Base-by-base conservation (phyloP, 2,797 vertebrate genomes). In the Malacoctenus gilli region DNA sequence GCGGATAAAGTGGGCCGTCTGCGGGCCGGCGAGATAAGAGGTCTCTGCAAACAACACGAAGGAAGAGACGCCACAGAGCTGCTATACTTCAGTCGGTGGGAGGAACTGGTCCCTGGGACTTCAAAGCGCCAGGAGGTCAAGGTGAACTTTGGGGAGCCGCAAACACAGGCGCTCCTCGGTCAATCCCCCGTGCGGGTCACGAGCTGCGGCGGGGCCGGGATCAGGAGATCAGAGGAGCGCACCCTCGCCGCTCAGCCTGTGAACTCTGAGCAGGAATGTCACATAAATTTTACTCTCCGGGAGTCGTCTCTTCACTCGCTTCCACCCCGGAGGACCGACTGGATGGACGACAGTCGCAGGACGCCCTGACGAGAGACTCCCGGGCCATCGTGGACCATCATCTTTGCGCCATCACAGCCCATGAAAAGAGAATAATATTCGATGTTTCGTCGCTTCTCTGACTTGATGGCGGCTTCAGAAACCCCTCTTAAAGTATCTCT, bases 91-190 rank as follows among this genome's bases (percentile, higher is more conserved):
- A 67, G 20, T n/a, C n/a, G 57, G 28, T 19, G 14, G 55, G 16
- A 63, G 14, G 46, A 61, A 73, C 14, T 35, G 9, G 72, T 55
- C 72, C 21, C n/a, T 67, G 14, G 7, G 19, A 72, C 79, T 81
- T 85, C 67, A 83, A 86, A 81, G 73, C 41, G n/a, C n/a, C n/a
- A n/a, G 68, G 44, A 53, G 51, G 51, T 35, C 30, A 34, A 56
- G 43, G 38, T 58, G 31, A 28, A 71, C 31, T 61, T 25, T 55
- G n/a, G 9, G 41, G 14, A 34, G 41, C 32, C 14, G 5, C 18
- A 20, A 46, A 65, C 53, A 53, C 19, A 25, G 19, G 23, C 21
- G 19, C 25, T 28, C 25, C 25, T 3, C 25, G 6, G 5, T 28
- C 25, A 19, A 11, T 42, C 18, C n/a, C 30, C 12, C 3, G 46